Evolutionary conservation across 2,113 vertebrate species (phyloP).

Genomic region (Marmota monax): DNA sequence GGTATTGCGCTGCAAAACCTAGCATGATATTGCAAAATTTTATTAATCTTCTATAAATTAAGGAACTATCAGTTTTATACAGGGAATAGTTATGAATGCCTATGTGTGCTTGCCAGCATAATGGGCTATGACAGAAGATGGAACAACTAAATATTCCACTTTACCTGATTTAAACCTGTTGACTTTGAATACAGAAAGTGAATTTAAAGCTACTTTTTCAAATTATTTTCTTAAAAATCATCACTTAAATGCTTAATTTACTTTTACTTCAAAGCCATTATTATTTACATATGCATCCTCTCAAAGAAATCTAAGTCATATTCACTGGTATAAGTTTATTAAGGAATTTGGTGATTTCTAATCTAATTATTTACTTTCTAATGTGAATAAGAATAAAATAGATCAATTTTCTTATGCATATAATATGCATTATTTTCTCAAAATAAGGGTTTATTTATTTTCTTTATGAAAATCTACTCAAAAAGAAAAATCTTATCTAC

Average conservation of each 20-base stretch:
- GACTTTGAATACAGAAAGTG: not conserved
- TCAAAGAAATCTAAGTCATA: not conserved
- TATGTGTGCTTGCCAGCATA: fast-evolving
- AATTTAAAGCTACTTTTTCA: not conserved
- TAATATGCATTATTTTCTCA: not conserved
- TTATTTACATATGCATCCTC: not conserved
- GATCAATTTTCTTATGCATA: not conserved
- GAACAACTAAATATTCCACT: not conserved
- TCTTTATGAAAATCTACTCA: not conserved
- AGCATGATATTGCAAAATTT: too few relatives aligned
- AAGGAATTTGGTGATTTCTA: not conserved
- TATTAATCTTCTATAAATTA: not conserved
- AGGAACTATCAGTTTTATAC: not conserved
- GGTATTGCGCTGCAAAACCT: fast-evolving
- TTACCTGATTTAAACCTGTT: not conserved
- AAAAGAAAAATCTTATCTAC: not conserved
- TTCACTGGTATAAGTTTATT: not conserved
- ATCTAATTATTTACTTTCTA: not conserved
- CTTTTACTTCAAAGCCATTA: not conserved
- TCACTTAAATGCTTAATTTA: not conserved
- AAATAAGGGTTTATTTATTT: not conserved
- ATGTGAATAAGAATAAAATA: not conserved
- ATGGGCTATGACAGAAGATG: not conserved
- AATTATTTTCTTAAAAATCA: not conserved
- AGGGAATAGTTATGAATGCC: not conserved